Evolutionary conservation across 35 echinoderm and acorn worm genomes (phyloP).

Genomic region (Patiria miniata): DNA sequence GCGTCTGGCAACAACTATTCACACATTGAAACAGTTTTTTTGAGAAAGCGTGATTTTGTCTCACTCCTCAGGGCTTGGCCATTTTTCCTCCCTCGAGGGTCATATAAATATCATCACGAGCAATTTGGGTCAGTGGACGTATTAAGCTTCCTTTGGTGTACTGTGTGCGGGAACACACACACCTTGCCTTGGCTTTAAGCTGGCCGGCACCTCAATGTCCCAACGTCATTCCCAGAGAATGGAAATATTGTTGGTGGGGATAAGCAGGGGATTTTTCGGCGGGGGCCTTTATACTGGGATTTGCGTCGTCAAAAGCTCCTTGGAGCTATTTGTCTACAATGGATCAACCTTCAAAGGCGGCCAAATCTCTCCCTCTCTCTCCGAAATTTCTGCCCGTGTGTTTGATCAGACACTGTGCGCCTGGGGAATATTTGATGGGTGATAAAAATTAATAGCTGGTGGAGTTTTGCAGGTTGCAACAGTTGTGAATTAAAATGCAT

Average conservation of each 20-base stretch:
- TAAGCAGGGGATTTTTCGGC: neutral
- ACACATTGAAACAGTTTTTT: no score
- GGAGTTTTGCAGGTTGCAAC: no score
- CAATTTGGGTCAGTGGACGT: slow-evolving; percentile 7
- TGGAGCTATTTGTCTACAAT: neutral
- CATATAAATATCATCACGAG: neutral
- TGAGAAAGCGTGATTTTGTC: no score
- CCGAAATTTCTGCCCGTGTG: neutral
- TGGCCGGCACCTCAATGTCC: neutral
- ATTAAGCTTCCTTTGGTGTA: slow-evolving; percentile 4
- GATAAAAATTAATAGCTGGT: no score
- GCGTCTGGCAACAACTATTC: no score
- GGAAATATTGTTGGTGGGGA: slow-evolving; percentile 22
- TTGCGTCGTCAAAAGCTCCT: neutral
- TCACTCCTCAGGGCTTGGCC: no score
- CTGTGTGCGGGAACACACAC: neutral
- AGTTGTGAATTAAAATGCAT: no score
- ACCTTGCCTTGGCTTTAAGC: neutral
- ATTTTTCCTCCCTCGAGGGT: neutral
- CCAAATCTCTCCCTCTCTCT: neutral
- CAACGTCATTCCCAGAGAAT: neutral
- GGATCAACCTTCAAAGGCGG: neutral
- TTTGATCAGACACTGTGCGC: neutral
- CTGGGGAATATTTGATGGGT: neutral
- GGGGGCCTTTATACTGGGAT: neutral